These are phyloP conservation scores for Habropoda laboriosa DNA, from an alignment of 1,140 invertebrate genomes.

Conservation along the genomic window DNA sequence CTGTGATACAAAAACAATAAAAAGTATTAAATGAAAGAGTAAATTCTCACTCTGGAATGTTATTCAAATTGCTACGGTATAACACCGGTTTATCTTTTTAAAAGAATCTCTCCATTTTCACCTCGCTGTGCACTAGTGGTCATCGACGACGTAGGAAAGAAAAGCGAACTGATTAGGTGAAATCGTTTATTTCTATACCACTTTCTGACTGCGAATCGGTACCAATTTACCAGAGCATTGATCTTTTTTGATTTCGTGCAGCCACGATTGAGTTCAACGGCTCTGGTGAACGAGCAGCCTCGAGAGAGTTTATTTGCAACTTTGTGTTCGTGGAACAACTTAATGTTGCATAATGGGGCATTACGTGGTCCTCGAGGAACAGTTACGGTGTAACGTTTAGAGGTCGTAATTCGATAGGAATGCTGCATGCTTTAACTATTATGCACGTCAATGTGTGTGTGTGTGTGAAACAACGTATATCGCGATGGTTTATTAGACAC, in stretches of 20 bases:
- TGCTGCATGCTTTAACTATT: background rate
- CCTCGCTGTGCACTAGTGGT: too few species aligned
- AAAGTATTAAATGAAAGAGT: too few species aligned
- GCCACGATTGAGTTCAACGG: background rate
- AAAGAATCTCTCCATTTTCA: too few species aligned
- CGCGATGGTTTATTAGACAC: background rate
- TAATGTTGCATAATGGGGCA: background rate
- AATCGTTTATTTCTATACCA: too few species aligned
- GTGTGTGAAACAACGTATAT: background rate
- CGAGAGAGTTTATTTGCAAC: background rate
- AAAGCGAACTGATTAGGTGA: too few species aligned
- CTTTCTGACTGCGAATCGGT: background rate
- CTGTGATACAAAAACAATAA: too few species aligned
- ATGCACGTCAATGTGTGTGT: background rate
- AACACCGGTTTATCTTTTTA: too few species aligned
- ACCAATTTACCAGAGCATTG: background rate
- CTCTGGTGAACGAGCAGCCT: background rate
- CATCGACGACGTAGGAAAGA: too few species aligned
- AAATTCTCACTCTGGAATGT: too few species aligned
- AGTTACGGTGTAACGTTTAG: background rate
- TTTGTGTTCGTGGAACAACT: background rate
- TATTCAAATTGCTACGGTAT: too few species aligned
- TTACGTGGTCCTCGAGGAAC: background rate
- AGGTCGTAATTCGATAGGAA: constrained; percentile 16
- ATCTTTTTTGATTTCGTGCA: background rate